Conservation (phyloP, 2,113 vertebrate species). For the Uria aalge region DNA sequence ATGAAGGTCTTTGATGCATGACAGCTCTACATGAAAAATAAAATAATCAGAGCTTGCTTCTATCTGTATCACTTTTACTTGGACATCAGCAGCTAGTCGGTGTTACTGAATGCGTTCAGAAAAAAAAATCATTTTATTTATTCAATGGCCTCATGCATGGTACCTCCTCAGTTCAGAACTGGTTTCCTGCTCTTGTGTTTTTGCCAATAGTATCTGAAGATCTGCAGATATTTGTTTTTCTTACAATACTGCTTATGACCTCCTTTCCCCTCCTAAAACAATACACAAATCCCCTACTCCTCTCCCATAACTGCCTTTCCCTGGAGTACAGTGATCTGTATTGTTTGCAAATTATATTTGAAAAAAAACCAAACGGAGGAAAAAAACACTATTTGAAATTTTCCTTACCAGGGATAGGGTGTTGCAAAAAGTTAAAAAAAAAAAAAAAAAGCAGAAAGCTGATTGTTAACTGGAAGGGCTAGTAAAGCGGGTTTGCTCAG, state of each 20-base stretch:
- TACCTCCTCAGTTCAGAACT: not conserved
- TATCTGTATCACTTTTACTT: not conserved
- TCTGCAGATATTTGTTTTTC: not conserved
- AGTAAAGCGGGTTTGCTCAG: not conserved
- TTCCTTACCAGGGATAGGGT: constrained; percentile 4
- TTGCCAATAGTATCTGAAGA: not conserved
- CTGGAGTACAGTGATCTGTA: not conserved
- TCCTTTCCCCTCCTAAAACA: constrained; percentile 13
- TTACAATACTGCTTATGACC: not conserved
- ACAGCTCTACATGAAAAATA: not conserved
- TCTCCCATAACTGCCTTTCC: not conserved
- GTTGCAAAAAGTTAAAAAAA: not conserved
- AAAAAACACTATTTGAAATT: constrained; percentile 25
- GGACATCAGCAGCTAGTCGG: not conserved
- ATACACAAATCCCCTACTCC: constrained; percentile 5
- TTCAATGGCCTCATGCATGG: not conserved
- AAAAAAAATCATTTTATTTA: not conserved
- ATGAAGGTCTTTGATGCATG: not conserved
- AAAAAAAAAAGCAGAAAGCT: not conserved
- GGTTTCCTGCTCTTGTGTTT: not conserved
- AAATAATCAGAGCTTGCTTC: not conserved
- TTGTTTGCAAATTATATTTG: constrained; percentile 32
- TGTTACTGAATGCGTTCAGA: not conserved
- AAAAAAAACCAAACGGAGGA: not conserved
- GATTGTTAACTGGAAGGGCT: not conserved